These are phyloP conservation scores for Uloborus plumipes DNA, from an alignment of 2,888 invertebrate species.

Conservation along the genomic window DNA sequence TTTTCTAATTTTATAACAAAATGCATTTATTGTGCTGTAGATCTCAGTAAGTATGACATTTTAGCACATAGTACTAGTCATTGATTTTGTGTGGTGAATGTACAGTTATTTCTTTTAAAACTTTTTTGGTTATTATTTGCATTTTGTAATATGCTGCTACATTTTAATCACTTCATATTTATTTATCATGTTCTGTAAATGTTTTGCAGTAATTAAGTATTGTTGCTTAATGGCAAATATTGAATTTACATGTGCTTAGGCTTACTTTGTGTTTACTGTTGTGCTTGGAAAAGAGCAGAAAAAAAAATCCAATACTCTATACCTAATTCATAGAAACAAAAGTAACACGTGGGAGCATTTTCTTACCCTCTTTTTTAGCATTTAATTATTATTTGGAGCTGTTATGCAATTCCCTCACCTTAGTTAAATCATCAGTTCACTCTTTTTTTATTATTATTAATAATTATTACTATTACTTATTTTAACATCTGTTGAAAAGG, in stretches of 20 bases:
- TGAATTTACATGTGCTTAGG: conserved; percentile 14
- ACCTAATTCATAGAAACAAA: too few relatives aligned
- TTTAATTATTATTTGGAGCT: too few relatives aligned
- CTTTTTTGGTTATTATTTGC: conserved; percentile 12
- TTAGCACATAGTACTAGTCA: conserved; percentile 11
- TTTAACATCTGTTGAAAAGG: too few relatives aligned
- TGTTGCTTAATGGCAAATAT: conserved; percentile 15
- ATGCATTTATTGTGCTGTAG: conserved; percentile 17
- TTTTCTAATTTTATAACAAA: conserved; percentile 15
- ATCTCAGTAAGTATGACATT: conserved; percentile 20
- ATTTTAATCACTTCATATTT: conserved; percentile 3
- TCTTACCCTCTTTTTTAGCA: too few relatives aligned
- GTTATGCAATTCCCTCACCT: too few relatives aligned
- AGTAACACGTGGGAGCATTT: too few relatives aligned
- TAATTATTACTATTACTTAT: too few relatives aligned
- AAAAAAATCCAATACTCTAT: background rate
- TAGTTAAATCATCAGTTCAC: too few relatives aligned
- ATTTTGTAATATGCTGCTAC: conserved; percentile 11
- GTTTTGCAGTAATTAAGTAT: conserved; percentile 15
- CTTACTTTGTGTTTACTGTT: conserved; percentile 12
- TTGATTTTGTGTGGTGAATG: conserved; percentile 4
- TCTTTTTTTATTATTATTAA: too few relatives aligned
- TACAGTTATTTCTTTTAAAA: conserved; percentile 9
- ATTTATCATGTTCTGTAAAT: conserved; percentile 5
- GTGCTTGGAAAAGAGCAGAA: conserved; percentile 28